Conservation (phyloP, 2,888 invertebrate species). For the Leucoptera coffeella region DNA sequence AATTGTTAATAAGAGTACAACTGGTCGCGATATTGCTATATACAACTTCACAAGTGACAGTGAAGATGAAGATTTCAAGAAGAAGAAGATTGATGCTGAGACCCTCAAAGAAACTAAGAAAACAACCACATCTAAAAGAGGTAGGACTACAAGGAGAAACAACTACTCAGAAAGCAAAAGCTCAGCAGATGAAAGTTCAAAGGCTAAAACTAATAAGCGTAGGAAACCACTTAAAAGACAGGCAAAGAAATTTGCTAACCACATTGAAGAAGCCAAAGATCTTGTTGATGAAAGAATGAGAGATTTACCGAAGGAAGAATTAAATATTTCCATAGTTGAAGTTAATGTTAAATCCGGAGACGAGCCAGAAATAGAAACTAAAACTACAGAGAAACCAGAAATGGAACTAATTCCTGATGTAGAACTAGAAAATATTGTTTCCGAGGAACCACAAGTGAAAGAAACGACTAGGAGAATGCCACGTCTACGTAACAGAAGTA, state of each 20-base stretch:
- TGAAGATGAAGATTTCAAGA: slow-evolving; percentile 25
- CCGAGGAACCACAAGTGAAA: slow-evolving; percentile 4
- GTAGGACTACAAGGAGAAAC: background rate
- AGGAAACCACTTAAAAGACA: background rate
- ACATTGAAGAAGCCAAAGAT: background rate
- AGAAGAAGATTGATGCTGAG: slow-evolving; percentile 12
- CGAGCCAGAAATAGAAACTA: background rate
- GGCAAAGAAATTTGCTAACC: slow-evolving; percentile 1
- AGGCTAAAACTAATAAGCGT: slow-evolving; percentile 4
- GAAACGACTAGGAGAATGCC: no score
- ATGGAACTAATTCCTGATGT: slow-evolving; percentile 17
- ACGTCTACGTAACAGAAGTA: no score
- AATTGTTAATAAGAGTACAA: slow-evolving; percentile 12
- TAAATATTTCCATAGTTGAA: background rate
- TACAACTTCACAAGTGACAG: slow-evolving; percentile 32
- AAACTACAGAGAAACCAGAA: slow-evolving; percentile 10
- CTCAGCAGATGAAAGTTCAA: slow-evolving; percentile 10
- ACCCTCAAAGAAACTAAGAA: slow-evolving; percentile 3
- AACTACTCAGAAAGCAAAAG: background rate
- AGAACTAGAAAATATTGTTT: no score
- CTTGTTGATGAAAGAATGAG: slow-evolving; percentile 10
- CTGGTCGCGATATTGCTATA: slow-evolving; percentile 11
- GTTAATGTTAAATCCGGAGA: background rate
- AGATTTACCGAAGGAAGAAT: background rate
- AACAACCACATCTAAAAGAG: background rate